A percentile compares a stretch with the other conserved stretches of the same genome.
Conservation (phyloP, 2,113 vertebrate genomes). For the Hippocampus abdominalis region DNA sequence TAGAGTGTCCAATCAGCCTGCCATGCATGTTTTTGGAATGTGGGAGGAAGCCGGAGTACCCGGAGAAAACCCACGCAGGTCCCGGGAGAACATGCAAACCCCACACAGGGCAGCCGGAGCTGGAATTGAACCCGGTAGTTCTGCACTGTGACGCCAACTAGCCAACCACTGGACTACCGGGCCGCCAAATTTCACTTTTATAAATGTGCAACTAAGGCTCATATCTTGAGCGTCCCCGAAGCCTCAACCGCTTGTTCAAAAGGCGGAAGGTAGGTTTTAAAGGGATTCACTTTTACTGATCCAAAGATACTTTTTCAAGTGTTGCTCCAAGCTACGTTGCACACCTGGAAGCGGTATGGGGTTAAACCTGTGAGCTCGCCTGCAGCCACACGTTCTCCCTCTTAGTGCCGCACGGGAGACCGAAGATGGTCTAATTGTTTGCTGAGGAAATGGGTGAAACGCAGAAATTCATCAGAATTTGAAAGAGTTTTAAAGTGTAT, state of each 20-base stretch:
- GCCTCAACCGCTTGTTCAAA: slow-evolving; percentile 35
- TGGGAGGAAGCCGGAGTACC: too few species aligned
- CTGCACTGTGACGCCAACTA: too few species aligned
- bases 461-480: not conserved
- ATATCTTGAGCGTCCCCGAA: not conserved
- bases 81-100: too few species aligned
- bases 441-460: not conserved
- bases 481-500: not conserved
- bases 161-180: too few species aligned
- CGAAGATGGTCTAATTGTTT: slow-evolving; percentile 21
- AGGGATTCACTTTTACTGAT: slow-evolving; percentile 37
- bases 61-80: too few species aligned
- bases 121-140: too few species aligned
- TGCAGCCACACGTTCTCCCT: slow-evolving; percentile 32
- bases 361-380: slow-evolving; percentile 28
- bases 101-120: too few species aligned
- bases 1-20: too few species aligned
- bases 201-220: not conserved
- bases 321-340: slow-evolving; percentile 36
- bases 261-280: slow-evolving; percentile 44
- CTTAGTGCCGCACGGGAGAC: slow-evolving; percentile 19
- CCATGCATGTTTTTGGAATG: too few species aligned
- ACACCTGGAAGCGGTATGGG: slow-evolving; percentile 25
- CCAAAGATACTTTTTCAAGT: slow-evolving; percentile 35
- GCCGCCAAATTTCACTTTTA: not conserved